phyloP scores from a whole-genome alignment of 1,140 invertebrate species.

The Lasioglossum albipes region DNA sequence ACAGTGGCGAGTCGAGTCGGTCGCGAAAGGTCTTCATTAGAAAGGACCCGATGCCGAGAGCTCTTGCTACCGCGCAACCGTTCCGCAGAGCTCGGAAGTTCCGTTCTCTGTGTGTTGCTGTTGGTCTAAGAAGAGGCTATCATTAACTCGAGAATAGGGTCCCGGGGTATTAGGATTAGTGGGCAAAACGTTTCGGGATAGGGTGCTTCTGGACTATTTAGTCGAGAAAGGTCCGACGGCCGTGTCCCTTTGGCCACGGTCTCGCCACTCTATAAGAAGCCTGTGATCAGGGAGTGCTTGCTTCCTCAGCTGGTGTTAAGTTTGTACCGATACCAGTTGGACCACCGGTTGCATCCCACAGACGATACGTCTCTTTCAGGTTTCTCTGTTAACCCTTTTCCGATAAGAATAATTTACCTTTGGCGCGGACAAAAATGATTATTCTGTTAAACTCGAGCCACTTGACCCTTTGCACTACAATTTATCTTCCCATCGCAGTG shows the following conservation, averaged over 20 bases:
- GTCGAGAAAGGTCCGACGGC: conserved; percentile 3
- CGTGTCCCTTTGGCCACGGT: conserved; percentile 9
- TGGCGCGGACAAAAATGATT: too few species aligned
- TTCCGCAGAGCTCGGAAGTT: conserved; percentile 50
- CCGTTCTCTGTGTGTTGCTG: conserved; percentile 41
- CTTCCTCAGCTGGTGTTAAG: conserved; percentile 47
- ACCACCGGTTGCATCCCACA: neutral
- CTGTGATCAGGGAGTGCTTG: conserved; percentile 46
- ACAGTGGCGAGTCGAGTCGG: conserved; percentile 51
- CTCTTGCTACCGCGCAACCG: conserved; percentile 59
- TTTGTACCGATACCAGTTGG: conserved; percentile 2
- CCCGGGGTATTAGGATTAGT: conserved; percentile 64
- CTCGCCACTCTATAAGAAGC: conserved; percentile 12
- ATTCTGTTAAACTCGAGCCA: too few species aligned
- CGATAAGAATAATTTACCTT: too few species aligned
- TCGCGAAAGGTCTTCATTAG: conserved; percentile 61
- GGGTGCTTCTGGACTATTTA: conserved; percentile 61
- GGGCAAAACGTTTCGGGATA: conserved; percentile 63
- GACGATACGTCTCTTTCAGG: too few species aligned
- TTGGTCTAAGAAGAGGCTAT: conserved; percentile 65
- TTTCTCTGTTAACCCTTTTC: too few species aligned
- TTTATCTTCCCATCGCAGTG: too few species aligned
- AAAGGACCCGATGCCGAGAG: conserved; percentile 51
- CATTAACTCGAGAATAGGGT: conserved; percentile 65
- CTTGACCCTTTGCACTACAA: too few species aligned